Conservation (phyloP, 2,113 vertebrate species). For the Bos indicus region DNA sequence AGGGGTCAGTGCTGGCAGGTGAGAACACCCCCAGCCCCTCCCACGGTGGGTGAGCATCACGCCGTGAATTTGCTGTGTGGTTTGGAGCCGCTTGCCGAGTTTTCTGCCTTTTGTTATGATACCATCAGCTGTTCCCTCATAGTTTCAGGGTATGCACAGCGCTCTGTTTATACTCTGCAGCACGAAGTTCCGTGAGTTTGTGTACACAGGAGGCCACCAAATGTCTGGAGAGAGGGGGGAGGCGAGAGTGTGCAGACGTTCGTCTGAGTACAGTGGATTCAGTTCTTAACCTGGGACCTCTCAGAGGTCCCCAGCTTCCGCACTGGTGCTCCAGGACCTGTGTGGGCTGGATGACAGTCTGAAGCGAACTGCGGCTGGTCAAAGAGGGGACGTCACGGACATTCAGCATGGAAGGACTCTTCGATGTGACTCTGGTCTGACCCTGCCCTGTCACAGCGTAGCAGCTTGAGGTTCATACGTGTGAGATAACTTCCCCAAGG, state of each 20-base stretch:
- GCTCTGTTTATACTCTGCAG: conserved; percentile 10
- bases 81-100: neutral
- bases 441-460: neutral
- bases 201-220: conserved; percentile 14
- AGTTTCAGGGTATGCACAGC: neutral
- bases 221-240: neutral
- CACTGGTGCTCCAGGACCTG: neutral
- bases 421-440: neutral
- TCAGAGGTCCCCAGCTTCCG: neutral
- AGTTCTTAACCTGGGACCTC: neutral
- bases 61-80: neutral
- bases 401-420: neutral
- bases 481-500: neutral
- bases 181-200: neutral
- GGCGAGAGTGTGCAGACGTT: neutral
- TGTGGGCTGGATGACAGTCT: rapidly evolving
- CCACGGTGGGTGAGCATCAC: neutral
- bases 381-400: neutral
- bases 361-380: neutral
- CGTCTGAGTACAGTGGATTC: neutral
- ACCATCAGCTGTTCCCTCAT: conserved; percentile 23
- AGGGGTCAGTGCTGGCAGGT: neutral
- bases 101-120: conserved; percentile 22
- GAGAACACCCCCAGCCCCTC: neutral
- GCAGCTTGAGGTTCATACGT: neutral